These are phyloP conservation scores for Remorina albescens DNA, from an alignment of 2,797 vertebrate species.

Conservation along the genomic window DNA sequence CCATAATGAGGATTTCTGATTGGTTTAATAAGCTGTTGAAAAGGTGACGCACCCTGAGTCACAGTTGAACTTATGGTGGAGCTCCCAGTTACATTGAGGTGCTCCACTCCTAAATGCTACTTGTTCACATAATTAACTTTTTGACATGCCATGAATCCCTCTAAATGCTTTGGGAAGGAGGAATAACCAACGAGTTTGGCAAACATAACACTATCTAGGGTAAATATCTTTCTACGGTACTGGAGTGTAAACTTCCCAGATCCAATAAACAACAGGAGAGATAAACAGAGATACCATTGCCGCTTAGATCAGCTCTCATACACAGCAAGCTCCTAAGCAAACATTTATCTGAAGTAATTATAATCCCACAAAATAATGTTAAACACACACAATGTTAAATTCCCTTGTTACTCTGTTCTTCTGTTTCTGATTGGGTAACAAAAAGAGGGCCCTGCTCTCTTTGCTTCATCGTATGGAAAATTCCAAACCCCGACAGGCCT, in stretches of 20 bases:
- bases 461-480: too few species aligned
- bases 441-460: too few species aligned
- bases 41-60: background rate
- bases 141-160: background rate
- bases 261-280: background rate
- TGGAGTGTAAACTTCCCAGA: background rate
- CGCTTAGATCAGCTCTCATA: background rate
- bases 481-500: too few species aligned
- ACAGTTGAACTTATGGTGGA: background rate
- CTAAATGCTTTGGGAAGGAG: background rate
- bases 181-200: background rate
- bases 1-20: background rate
- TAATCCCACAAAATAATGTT: background rate
- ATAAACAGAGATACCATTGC: background rate
- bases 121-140: background rate
- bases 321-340: background rate
- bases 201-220: background rate
- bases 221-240: background rate
- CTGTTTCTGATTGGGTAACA: background rate
- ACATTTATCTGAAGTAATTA: too few species aligned
- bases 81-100: background rate
- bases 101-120: background rate
- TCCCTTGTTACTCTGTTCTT: background rate
- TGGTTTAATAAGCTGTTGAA: background rate
- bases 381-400: background rate